phyloP scores from a whole-genome alignment of 2,888 invertebrate genomes.

The Gandaritis pyraliata region DNA sequence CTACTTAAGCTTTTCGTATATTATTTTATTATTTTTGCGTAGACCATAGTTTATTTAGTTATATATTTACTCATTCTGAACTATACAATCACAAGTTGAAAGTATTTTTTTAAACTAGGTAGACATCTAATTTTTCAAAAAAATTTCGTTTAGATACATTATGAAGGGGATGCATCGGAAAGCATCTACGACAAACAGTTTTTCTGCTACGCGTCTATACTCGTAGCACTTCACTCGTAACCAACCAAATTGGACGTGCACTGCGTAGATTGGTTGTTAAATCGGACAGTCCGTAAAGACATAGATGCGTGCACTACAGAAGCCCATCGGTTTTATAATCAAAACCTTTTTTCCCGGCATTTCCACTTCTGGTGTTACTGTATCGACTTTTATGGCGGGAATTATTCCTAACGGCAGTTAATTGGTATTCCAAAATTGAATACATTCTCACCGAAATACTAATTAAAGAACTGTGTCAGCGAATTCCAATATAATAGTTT shows the following conservation, averaged over 20 bases:
- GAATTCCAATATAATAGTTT: constrained; percentile 37
- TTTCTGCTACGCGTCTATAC: too few relatives aligned
- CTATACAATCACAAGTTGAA: too few relatives aligned
- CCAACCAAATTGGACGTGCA: constrained; percentile 7
- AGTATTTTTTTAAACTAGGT: too few relatives aligned
- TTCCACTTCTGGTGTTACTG: constrained; percentile 73
- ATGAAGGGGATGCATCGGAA: too few relatives aligned
- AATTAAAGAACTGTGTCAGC: constrained; percentile 41
- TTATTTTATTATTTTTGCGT: too few relatives aligned
- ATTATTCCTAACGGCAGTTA: constrained; percentile 42
- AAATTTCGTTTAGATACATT: too few relatives aligned
- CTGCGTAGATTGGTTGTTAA: not conserved
- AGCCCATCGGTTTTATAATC: constrained; percentile 80
- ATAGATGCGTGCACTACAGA: constrained; percentile 70
- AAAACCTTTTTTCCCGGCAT: constrained; percentile 75
- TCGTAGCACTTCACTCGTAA: too few relatives aligned
- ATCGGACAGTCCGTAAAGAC: constrained; percentile 18
- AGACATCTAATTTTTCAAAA: too few relatives aligned
- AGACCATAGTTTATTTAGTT: too few relatives aligned
- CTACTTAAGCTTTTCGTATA: too few relatives aligned
- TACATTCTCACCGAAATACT: constrained; percentile 41
- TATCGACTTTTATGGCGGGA: constrained; percentile 54
- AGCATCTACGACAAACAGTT: too few relatives aligned
- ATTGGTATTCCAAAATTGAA: constrained; percentile 39
- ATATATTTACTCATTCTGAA: too few relatives aligned